Evolutionary conservation across 2,888 invertebrate species (phyloP), one percentile per base, ranked within the genome.

Genomic region (Tenthredo mesomela): DNA sequence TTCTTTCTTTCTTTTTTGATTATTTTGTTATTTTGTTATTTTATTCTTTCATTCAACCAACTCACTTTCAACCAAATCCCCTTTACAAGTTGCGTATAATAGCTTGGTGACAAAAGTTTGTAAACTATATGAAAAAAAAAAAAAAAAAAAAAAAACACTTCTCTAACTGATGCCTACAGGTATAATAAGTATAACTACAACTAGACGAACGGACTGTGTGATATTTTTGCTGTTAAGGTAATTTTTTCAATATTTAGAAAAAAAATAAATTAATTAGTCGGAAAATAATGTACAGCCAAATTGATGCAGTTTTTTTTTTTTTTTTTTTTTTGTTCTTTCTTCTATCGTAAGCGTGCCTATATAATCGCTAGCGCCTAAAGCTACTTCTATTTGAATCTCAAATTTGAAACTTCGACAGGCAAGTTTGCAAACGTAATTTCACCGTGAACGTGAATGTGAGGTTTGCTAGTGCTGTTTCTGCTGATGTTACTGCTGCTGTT

Each of bases 401-500:
- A 65, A 65, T 10, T 65, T 25, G 61, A 65, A 65, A 65, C 25
- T 65, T 65, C 61, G 61, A 65, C 25, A 65, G 0, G 29, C 61
- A 29, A 65, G 61, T 25, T 65, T 65, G 61, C 61, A n/a, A 21
- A 65, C 25, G 61, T 65, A 65, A 65, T 65, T 65, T 25, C 61
- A 21, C 25, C 21, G 29, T 21, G 12, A 65, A 25, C 12, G 25
- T 2, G 43, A 43, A 12, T 33, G 33, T 33, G 33, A 33, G 33
- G 33, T 33, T 33, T 33, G 33, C 33, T 33, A 12, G 12, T 43
- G 43, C 12, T 43, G 43, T 43, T 43, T 43, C 43, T 43, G 43
- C 43, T 43, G 43, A 25, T 65, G 61, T 25, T n/a, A 21, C 61
- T 25, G 25, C 61, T 25, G 25, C 21, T 10, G 21, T 21, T 25